phyloP scores from a whole-genome alignment of 2,113 vertebrate genomes.

The Eurypyga helias region DNA sequence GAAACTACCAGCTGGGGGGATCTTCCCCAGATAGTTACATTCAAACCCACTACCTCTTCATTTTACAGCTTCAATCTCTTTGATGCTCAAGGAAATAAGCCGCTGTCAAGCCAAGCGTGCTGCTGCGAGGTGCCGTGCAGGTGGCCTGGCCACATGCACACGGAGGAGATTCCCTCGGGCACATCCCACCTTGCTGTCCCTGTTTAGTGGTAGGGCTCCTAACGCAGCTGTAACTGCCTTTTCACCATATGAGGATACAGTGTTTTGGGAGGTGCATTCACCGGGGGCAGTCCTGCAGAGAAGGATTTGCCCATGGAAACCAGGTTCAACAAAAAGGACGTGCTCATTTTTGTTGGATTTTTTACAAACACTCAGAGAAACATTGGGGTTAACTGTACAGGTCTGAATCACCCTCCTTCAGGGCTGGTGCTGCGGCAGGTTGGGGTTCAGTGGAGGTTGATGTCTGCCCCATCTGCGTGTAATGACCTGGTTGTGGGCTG shows the following conservation, averaged over 20 bases:
- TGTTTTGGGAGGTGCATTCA: background rate
- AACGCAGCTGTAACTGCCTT: accelerated
- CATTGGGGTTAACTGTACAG: accelerated
- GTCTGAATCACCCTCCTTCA: background rate
- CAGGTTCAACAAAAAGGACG: background rate
- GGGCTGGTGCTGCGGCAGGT: background rate
- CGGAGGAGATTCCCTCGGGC: accelerated
- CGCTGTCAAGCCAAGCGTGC: background rate
- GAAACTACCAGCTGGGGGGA: background rate
- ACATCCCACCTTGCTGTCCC: background rate
- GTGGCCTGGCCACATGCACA: background rate
- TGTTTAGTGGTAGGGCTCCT: background rate
- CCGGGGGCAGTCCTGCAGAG: background rate
- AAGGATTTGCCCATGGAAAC: background rate
- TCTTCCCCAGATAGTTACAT: background rate
- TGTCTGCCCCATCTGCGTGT: background rate
- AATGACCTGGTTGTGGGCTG: background rate
- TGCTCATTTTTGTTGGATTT: background rate
- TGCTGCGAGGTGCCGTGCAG: background rate
- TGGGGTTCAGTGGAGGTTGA: background rate
- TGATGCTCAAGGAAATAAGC: background rate
- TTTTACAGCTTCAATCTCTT: background rate
- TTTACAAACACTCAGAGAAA: background rate
- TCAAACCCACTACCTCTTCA: background rate
- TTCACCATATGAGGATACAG: accelerated